Percentiles rank a stretch among this genome's conserved stretches.
phyloP scores from a whole-genome alignment of 2,888 invertebrate genomes.

The Anagyrus pseudococci region DNA sequence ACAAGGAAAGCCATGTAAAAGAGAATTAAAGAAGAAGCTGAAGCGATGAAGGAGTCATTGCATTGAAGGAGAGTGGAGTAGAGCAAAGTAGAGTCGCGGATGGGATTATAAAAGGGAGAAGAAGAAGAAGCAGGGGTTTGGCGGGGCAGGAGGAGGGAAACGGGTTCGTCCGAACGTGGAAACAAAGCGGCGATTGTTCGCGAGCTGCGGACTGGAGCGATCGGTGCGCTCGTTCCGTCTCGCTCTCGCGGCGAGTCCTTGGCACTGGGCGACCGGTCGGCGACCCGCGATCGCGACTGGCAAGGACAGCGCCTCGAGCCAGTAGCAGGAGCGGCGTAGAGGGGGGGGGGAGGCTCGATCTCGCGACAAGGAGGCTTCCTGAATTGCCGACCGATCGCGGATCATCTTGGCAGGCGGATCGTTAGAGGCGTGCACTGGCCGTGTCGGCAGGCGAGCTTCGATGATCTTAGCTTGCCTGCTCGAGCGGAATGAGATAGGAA shows the following conservation, averaged over 20 bases:
- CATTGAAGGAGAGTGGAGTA: too few species aligned
- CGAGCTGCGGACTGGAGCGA: slow-evolving; percentile 17
- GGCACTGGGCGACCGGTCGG: slow-evolving; percentile 55
- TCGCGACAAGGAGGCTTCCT: slow-evolving; percentile 22
- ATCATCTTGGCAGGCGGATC: not conserved
- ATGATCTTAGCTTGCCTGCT: not conserved
- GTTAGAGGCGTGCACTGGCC: not conserved
- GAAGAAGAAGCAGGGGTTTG: too few species aligned
- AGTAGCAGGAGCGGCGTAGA: too few species aligned
- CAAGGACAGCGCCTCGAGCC: slow-evolving; percentile 22
- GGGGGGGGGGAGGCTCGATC: slow-evolving; percentile 6
- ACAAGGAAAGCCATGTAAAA: too few species aligned
- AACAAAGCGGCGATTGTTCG: slow-evolving; percentile 38
- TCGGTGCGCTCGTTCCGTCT: not conserved
- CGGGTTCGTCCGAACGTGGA: slow-evolving; percentile 7
- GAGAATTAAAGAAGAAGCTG: too few species aligned
- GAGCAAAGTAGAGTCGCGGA: too few species aligned
- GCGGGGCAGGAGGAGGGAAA: not conserved
- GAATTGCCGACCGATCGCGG: slow-evolving; percentile 18
- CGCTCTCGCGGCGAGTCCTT: slow-evolving; percentile 46
- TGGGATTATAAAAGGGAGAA: too few species aligned
- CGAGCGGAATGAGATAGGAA: not conserved
- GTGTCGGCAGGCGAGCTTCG: not conserved
- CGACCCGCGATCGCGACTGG: slow-evolving; percentile 42
- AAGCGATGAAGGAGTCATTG: too few species aligned